These are phyloP conservation scores for Nothoprocta pentlandii DNA, from an alignment of 2,113 vertebrate genomes.

Conservation along the genomic window DNA sequence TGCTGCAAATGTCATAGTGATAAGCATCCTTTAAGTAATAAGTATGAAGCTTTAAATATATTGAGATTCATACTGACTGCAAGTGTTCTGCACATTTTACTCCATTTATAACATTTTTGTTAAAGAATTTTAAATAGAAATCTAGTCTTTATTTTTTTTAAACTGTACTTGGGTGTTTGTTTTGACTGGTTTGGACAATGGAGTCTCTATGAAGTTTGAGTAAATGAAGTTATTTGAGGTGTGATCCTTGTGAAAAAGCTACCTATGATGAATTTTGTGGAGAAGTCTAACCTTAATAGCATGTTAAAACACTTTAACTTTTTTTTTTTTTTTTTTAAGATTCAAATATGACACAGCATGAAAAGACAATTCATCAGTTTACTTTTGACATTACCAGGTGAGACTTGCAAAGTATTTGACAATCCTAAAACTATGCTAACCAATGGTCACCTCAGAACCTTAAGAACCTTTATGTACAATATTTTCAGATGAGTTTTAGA, in stretches of 20 bases:
- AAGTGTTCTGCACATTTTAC: constrained; percentile 16
- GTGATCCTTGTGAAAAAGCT: constrained; percentile 29
- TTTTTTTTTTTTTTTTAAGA: background rate
- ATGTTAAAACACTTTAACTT: background rate
- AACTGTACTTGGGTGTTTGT: constrained; percentile 1
- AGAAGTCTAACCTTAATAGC: constrained; percentile 41
- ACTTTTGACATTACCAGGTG: background rate
- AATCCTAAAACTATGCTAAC: background rate
- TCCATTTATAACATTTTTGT: constrained; percentile 46
- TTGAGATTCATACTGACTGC: background rate
- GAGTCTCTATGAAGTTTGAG: constrained; percentile 14
- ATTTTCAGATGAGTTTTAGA: background rate
- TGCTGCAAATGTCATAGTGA: constrained; percentile 6
- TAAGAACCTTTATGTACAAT: background rate
- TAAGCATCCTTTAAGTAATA: constrained; percentile 19
- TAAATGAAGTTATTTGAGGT: constrained; percentile 35
- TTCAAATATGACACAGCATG: background rate
- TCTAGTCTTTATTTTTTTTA: constrained; percentile 32
- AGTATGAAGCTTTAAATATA: background rate
- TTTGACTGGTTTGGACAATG: constrained; percentile 35
- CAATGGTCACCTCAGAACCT: background rate
- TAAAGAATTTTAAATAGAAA: constrained; percentile 53
- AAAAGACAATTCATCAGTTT: constrained; percentile 16
- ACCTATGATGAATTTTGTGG: background rate
- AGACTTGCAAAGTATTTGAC: constrained; percentile 10